phyloP scores from a whole-genome alignment of 2,113 vertebrate species.

The Okapia johnstoni region DNA sequence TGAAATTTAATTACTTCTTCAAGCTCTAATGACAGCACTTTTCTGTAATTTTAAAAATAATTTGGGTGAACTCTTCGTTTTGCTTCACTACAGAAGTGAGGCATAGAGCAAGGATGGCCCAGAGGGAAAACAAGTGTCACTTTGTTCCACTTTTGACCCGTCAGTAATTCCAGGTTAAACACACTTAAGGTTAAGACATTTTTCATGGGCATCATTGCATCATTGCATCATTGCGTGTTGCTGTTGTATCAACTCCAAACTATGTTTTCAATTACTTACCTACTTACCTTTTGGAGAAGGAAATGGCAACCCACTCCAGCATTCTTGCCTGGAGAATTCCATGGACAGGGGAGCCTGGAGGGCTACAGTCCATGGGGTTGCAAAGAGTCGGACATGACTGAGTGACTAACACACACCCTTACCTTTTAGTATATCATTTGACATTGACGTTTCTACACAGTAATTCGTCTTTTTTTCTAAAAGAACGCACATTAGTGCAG shows the following conservation, averaged over 20 bases:
- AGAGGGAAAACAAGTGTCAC: background rate
- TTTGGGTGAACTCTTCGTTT: slow-evolving; percentile 8
- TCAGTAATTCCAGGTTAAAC: background rate
- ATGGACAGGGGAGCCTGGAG: too few relatives aligned
- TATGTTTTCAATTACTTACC: background rate
- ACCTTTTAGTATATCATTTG: background rate
- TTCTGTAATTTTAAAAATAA: slow-evolving; percentile 56
- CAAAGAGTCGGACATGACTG: too few relatives aligned
- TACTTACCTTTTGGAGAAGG: background rate
- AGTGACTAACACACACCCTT: too few relatives aligned
- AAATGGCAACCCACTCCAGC: background rate
- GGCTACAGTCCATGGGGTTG: too few relatives aligned
- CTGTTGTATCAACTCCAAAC: background rate
- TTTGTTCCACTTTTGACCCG: background rate
- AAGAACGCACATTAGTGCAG: background rate
- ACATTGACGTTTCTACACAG: background rate
- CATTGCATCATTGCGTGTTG: background rate
- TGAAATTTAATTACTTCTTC: slow-evolving; percentile 57
- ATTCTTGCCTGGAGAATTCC: too few relatives aligned
- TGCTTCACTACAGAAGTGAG: background rate
- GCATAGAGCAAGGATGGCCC: background rate
- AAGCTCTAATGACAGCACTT: slow-evolving; percentile 51
- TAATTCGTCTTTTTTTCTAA: background rate
- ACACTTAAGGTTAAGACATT: background rate
- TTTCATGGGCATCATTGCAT: background rate